These are phyloP conservation scores for Drosophila stalkeri DNA, from an alignment of 2,888 invertebrate species.

Conservation along the genomic window DNA sequence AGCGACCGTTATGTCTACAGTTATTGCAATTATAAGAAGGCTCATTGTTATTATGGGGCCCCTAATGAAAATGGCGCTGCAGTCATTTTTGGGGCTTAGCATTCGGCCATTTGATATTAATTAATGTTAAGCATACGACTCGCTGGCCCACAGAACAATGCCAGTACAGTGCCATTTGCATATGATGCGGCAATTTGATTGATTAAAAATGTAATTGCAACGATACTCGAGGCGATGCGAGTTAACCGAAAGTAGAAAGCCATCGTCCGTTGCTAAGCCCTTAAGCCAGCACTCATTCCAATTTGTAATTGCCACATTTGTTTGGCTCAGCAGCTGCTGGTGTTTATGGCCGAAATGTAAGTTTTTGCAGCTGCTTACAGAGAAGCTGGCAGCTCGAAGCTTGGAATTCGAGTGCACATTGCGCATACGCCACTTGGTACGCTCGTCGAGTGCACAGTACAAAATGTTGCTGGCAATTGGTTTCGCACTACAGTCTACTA, in stretches of 20 bases:
- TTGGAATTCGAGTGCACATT: conserved; percentile 9
- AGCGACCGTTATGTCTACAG: conserved; percentile 45
- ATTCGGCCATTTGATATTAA: conserved; percentile 69
- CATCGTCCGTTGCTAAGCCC: neutral
- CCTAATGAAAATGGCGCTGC: conserved; percentile 70
- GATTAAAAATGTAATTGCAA: conserved; percentile 71
- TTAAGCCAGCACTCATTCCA: conserved; percentile 26
- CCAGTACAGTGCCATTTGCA: conserved; percentile 51
- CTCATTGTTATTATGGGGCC: conserved; percentile 72
- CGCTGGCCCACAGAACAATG: conserved; percentile 24
- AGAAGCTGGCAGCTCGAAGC: neutral
- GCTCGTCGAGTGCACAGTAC: neutral
- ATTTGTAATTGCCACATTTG: conserved; percentile 30
- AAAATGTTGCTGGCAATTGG: conserved; percentile 21
- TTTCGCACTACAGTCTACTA: conserved; percentile 13
- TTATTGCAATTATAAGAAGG: conserved; percentile 69
- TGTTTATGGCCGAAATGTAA: conserved; percentile 14
- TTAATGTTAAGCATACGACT: conserved; percentile 71
- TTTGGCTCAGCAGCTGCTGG: conserved; percentile 9
- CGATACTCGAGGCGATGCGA: conserved; percentile 1
- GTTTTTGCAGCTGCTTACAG: conserved; percentile 26
- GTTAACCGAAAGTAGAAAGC: neutral
- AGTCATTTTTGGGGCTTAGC: conserved; percentile 62
- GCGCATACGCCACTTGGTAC: conserved; percentile 29
- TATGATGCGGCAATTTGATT: conserved; percentile 61